Conservation (phyloP, 2,888 invertebrate genomes). For the Siphonodentalium dalli region DNA sequence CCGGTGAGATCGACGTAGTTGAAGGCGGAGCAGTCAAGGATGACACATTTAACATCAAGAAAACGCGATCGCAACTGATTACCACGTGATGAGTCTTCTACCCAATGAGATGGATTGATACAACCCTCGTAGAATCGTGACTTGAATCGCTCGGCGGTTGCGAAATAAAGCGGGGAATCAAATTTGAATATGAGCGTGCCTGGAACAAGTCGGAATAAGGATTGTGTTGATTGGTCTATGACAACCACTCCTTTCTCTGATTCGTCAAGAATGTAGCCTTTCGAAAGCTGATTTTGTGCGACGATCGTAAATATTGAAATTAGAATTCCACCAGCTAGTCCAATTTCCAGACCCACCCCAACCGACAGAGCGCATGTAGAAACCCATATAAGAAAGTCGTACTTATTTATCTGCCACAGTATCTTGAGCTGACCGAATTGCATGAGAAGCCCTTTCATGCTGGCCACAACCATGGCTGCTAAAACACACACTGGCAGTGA, state of each 20-base stretch:
- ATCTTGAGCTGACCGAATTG: slow-evolving; percentile 75
- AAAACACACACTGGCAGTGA: slow-evolving; percentile 59
- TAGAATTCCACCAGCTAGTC: slow-evolving; percentile 46
- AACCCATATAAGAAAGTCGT: slow-evolving; percentile 73
- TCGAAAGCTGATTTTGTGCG: slow-evolving; percentile 35
- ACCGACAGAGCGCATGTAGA: slow-evolving; percentile 41
- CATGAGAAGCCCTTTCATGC: slow-evolving; percentile 66
- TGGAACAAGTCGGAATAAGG: slow-evolving; percentile 28
- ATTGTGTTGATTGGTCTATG: slow-evolving; percentile 3
- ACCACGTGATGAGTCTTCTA: background rate
- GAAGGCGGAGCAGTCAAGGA: slow-evolving; percentile 44
- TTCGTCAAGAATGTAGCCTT: slow-evolving; percentile 23
- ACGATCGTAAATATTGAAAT: slow-evolving; percentile 40
- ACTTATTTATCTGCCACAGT: slow-evolving; percentile 78
- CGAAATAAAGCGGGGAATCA: slow-evolving; percentile 26
- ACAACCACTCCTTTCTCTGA: slow-evolving; percentile 19
- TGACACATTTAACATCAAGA: slow-evolving; percentile 16
- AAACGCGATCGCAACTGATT: too few species aligned
- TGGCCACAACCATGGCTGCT: slow-evolving; percentile 65
- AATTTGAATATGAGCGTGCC: slow-evolving; percentile 22
- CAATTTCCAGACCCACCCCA: slow-evolving; percentile 49
- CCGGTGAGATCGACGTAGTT: slow-evolving; percentile 50
- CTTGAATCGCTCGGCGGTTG: slow-evolving; percentile 28
- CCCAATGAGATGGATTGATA: slow-evolving; percentile 17
- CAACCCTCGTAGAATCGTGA: slow-evolving; percentile 11